phyloP scores from a whole-genome alignment of 2,797 vertebrate genomes.

The Phrynocephalus guinanensis region DNA sequence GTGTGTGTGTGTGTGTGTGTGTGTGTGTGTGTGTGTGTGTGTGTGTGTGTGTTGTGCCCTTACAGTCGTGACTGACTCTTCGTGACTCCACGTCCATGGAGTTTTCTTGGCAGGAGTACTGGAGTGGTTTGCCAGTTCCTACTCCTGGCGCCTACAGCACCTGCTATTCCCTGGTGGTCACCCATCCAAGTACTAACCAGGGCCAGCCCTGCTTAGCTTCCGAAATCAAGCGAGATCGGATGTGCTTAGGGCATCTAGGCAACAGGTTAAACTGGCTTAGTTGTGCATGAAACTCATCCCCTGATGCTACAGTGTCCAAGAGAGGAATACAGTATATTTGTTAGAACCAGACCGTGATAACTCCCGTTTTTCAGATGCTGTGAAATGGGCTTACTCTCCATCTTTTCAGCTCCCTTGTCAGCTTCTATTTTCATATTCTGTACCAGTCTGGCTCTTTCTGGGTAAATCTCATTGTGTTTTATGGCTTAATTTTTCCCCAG shows the following conservation, averaged over 20 bases:
- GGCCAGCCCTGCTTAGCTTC: too few species aligned
- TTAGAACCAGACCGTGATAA: not conserved
- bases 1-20: not conserved
- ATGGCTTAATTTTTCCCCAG: slow-evolving; percentile 74
- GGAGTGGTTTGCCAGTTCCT: too few species aligned
- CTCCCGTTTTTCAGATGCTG: not conserved
- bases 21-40: too few species aligned
- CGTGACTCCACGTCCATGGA: too few species aligned
- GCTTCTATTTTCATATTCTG: not conserved
- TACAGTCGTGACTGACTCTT: too few species aligned
- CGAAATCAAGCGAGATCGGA: too few species aligned
- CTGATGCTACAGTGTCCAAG: not conserved
- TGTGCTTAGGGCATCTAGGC: too few species aligned
- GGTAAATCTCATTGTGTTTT: slow-evolving; percentile 57
- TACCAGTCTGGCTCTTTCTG: slow-evolving; percentile 28
- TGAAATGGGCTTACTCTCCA: not conserved
- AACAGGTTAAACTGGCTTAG: not conserved
- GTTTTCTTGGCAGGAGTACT: too few species aligned
- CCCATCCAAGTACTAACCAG: too few species aligned
- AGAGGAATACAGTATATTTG: not conserved
- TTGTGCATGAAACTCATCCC: not conserved
- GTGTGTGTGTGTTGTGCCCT: not conserved
- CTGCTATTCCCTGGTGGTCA: too few species aligned
- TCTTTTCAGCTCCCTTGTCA: not conserved
- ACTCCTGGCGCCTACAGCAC: too few species aligned